Percentiles rank a stretch among this genome's conserved stretches.
phyloP scores from a whole-genome alignment of 2,113 vertebrate genomes.

The Takifugu bimaculatus region DNA sequence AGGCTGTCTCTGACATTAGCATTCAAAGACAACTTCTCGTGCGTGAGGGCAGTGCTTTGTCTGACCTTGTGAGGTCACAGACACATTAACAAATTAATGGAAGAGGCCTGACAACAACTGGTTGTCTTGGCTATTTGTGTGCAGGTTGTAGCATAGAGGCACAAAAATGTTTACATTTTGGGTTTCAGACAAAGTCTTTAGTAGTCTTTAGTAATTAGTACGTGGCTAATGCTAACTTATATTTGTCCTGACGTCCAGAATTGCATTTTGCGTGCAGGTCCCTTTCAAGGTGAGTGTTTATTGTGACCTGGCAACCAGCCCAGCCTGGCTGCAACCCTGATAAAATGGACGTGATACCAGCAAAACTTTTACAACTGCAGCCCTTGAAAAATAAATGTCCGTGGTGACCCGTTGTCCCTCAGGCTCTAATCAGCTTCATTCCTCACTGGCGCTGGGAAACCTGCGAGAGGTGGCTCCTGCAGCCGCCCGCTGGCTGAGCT shows the following conservation, averaged over 20 bases:
- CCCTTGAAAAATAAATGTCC: too few species aligned
- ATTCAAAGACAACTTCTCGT: background rate
- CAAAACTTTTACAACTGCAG: too few species aligned
- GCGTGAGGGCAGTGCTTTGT: background rate
- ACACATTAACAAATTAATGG: background rate
- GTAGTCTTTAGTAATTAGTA: too few species aligned
- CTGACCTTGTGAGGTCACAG: background rate
- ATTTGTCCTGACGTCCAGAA: too few species aligned
- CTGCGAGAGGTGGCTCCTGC: slow-evolving; percentile 21
- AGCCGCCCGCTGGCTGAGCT: slow-evolving; percentile 35
- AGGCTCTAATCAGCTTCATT: slow-evolving; percentile 38
- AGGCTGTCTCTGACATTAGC: background rate
- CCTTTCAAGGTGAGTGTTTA: too few species aligned
- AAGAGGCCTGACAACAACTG: background rate
- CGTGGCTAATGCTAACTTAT: too few species aligned
- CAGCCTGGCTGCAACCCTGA: background rate
- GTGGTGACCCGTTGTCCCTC: too few species aligned
- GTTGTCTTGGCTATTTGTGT: background rate
- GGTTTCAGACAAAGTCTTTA: too few species aligned
- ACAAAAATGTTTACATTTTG: too few species aligned
- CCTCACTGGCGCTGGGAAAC: slow-evolving; percentile 27
- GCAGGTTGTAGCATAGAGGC: too few species aligned
- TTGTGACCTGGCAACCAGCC: too few species aligned
- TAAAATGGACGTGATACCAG: background rate
- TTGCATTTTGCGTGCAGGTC: too few species aligned